A percentile compares a stretch with the other conserved stretches of the same genome.
phyloP scores from a whole-genome alignment of 2,888 invertebrate species.

The Drosophila suboccidentalis region DNA sequence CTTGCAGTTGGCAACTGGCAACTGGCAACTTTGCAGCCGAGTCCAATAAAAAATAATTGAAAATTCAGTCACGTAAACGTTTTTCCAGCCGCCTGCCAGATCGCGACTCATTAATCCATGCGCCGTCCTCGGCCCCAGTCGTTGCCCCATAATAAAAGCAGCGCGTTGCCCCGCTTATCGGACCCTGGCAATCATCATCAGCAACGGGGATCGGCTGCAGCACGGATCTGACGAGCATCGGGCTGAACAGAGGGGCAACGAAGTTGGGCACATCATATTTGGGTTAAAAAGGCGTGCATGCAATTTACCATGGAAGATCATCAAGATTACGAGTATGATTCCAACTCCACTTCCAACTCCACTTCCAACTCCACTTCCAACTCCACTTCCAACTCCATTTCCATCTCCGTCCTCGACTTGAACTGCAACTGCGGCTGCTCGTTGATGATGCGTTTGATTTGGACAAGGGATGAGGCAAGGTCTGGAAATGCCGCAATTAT shows the following conservation, averaged over 20 bases:
- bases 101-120: constrained; percentile 74
- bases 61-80: constrained; percentile 78
- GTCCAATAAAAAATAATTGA: constrained; percentile 78
- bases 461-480: constrained; percentile 17
- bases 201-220: constrained; percentile 19
- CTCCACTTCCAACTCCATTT: constrained; percentile 10
- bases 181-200: constrained; percentile 50
- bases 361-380: constrained; percentile 21
- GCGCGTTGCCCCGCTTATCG: constrained; percentile 60
- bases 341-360: not conserved
- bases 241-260: not conserved
- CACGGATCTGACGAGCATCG: constrained; percentile 4
- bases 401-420: constrained; percentile 7
- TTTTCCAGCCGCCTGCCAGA: constrained; percentile 69
- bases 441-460: constrained; percentile 62
- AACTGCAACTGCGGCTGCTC: constrained; percentile 10
- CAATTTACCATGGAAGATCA: constrained; percentile 70
- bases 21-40: constrained; percentile 24
- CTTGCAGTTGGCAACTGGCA: constrained; percentile 7
- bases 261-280: constrained; percentile 56
- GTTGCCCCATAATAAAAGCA: constrained; percentile 52
- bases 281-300: constrained; percentile 75
- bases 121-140: constrained; percentile 35
- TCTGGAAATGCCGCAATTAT: constrained; percentile 27
- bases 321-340: constrained; percentile 59